phyloP scores from a whole-genome alignment of 1,140 invertebrate genomes.

The Microplitis demolitor region DNA sequence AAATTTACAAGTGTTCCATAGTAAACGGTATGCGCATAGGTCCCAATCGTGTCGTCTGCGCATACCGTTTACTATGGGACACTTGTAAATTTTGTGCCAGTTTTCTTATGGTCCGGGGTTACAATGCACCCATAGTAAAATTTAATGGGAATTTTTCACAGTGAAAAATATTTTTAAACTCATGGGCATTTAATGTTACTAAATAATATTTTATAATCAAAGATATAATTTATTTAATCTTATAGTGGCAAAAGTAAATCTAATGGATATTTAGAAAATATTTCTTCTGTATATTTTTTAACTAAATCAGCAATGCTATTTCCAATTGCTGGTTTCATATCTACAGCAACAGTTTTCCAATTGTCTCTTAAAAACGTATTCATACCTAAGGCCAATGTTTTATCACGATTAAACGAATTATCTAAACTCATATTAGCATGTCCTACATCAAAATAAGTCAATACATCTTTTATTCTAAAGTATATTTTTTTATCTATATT shows the following conservation, averaged over 20 bases:
- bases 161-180: no score
- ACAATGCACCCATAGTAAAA: no score
- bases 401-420: slow-evolving; percentile 73
- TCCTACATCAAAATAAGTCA: slow-evolving; percentile 67
- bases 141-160: no score
- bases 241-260: slow-evolving; percentile 51
- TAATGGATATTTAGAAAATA: slow-evolving; percentile 53
- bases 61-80: no score
- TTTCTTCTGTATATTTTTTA: slow-evolving; percentile 65
- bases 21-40: no score
- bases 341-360: slow-evolving; percentile 66
- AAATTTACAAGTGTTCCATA: no score
- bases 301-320: slow-evolving; percentile 62
- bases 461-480: slow-evolving; percentile 67
- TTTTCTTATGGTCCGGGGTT: no score
- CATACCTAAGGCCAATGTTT: slow-evolving; percentile 66
- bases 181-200: background rate
- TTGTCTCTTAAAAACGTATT: slow-evolving; percentile 69
- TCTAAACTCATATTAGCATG: slow-evolving; percentile 67
- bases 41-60: no score
- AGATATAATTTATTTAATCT: background rate
- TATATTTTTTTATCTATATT: slow-evolving; percentile 54
- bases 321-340: slow-evolving; percentile 66
- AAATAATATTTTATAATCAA: background rate
- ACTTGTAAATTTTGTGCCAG: no score